Evolutionary conservation across 2,113 vertebrate genomes (phyloP).

Genomic region (human): GRCh38 chr18:78299001-78299500

Average conservation of each 20-base stretch:
- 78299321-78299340: neutral
- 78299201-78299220: neutral
- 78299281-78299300: neutral
- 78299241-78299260: neutral
- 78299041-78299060: neutral
- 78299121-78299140: neutral
- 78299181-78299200: neutral
- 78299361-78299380: too few relatives aligned
- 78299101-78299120: neutral
- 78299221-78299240: neutral
- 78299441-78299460: neutral
- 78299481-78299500: accelerated
- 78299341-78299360: neutral
- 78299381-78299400: accelerated
- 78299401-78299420: accelerated
- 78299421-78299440: neutral
- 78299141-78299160: neutral
- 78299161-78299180: neutral
- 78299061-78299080: too few relatives aligned
- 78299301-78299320: neutral
- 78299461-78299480: too few relatives aligned
- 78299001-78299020: accelerated
- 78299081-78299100: too few relatives aligned
- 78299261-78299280: accelerated
- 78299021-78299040: neutral